phyloP scores from a whole-genome alignment of 2,888 invertebrate genomes.

The Drosophila eohydei region DNA sequence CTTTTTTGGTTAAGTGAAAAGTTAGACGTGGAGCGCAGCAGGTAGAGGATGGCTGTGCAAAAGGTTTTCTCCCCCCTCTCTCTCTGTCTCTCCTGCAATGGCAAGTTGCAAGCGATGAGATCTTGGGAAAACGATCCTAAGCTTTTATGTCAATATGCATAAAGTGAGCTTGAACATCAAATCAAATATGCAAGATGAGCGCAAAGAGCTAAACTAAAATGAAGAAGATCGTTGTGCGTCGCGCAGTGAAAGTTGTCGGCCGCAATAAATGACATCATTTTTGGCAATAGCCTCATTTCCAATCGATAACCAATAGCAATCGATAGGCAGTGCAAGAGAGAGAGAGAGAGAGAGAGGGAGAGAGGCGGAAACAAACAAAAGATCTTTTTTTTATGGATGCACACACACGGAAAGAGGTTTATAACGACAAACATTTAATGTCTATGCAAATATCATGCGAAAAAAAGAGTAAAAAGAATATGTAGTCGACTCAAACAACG shows the following conservation, averaged over 20 bases:
- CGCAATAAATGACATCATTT: conserved; percentile 75
- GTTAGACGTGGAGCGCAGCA: conserved; percentile 2
- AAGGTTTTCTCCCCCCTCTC: conserved; percentile 1
- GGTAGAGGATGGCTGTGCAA: not conserved
- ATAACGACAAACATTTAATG: conserved; percentile 18
- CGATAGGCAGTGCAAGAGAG: conserved; percentile 25
- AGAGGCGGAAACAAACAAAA: conserved; percentile 1
- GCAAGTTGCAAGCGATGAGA: conserved; percentile 16
- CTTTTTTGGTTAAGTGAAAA: conserved; percentile 41
- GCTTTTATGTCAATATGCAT: conserved; percentile 31
- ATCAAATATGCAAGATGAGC: conserved; percentile 54
- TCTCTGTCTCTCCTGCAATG: conserved; percentile 16
- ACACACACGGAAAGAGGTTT: conserved; percentile 24
- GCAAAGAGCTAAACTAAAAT: conserved; percentile 7
- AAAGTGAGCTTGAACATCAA: conserved; percentile 37
- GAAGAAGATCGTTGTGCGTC: conserved; percentile 27
- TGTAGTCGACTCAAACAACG: conserved; percentile 48
- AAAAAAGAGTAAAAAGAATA: conserved; percentile 50
- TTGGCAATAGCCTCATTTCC: conserved; percentile 59
- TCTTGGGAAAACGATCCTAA: conserved; percentile 5
- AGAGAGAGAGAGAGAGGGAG: not conserved
- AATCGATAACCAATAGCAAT: conserved; percentile 42
- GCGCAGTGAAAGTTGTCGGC: conserved; percentile 71
- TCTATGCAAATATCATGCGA: conserved; percentile 48
- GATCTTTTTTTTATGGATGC: conserved; percentile 40